Base-by-base conservation (phyloP, 2,888 invertebrate species). In the Rotaria socialis region DNA sequence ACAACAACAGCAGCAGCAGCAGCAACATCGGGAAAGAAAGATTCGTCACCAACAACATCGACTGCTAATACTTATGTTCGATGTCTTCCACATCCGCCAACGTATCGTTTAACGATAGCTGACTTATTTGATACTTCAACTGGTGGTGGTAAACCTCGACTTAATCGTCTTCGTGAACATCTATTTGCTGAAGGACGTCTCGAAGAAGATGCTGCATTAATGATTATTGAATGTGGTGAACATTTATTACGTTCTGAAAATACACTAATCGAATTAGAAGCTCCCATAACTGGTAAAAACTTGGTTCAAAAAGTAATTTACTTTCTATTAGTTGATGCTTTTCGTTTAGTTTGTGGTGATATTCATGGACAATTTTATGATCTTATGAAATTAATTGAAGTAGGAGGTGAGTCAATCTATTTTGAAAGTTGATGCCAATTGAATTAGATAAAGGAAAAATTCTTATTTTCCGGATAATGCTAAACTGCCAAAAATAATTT, bases 321-420 rank as follows among this genome's bases (percentile, higher is more conserved):
- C 47, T 8, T 24, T 22, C 6, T 47, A 50, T 24, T 80, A 3
- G 47, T n/a, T 35, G 35, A 35, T 35, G 35, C n/a, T 35, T 14
- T 80, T 14, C 22, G 14, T 58, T 85, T 50, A 85, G 85, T 86
- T 58, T 85, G 85, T 52, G 86, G 86, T 16, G 86, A 86, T 75
- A 85, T 86, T 55, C 86, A 86, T 55, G 86, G 86, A 41, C 86
- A 86, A 58, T 86, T 85, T 27, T 86, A 85, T 85, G 86, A 86
- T 85, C 56, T 86, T 8, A 43, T 86, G 60, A 85, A 75, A 14
- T 74, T 86, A 47, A 35, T 86, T 41, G 56, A 84, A 55, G 75
- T 86, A 41, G 86, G 85, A 7, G 86, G 86, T 35, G 14, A 11
- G 80, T 80, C 50, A n/a, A 43, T 47, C 43, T 47, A 47, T 80